Conservation (phyloP, 2,888 invertebrate species). For the Oasisia sp. region DNA sequence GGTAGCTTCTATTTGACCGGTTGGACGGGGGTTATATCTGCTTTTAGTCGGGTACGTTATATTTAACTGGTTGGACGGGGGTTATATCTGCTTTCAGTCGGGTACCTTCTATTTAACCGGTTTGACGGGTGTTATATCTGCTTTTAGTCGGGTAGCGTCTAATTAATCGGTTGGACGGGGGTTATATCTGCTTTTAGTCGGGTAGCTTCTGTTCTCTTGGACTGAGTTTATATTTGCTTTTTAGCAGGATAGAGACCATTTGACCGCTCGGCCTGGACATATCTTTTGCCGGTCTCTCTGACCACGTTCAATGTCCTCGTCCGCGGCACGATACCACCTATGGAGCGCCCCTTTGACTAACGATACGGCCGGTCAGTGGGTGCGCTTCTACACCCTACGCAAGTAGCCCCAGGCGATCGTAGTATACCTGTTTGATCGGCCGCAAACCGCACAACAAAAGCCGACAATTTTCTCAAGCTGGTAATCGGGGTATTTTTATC, state of each 20-base stretch:
- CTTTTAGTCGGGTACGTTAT: too few relatives aligned
- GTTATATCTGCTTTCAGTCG: too few relatives aligned
- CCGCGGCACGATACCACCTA: background rate
- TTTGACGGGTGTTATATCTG: too few relatives aligned
- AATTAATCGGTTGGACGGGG: too few relatives aligned
- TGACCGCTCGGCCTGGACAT: background rate
- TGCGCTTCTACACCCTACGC: background rate
- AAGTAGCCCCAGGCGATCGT: background rate
- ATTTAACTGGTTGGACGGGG: too few relatives aligned
- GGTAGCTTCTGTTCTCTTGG: background rate
- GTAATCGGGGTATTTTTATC: slow-evolving; percentile 13
- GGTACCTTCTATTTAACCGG: too few relatives aligned
- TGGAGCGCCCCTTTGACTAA: background rate
- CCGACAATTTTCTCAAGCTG: background rate
- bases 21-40: background rate
- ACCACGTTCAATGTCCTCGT: background rate
- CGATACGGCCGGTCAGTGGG: background rate
- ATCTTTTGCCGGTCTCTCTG: background rate
- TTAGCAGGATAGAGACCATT: background rate
- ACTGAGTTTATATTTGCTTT: background rate
- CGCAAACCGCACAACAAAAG: background rate
- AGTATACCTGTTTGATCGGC: background rate
- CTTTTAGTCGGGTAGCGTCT: too few relatives aligned
- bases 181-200: background rate
- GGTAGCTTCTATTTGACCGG: background rate